These are phyloP conservation scores for Serranochromis macrocephalus DNA, from an alignment of 2,113 vertebrate species.

Conservation along the genomic window DNA sequence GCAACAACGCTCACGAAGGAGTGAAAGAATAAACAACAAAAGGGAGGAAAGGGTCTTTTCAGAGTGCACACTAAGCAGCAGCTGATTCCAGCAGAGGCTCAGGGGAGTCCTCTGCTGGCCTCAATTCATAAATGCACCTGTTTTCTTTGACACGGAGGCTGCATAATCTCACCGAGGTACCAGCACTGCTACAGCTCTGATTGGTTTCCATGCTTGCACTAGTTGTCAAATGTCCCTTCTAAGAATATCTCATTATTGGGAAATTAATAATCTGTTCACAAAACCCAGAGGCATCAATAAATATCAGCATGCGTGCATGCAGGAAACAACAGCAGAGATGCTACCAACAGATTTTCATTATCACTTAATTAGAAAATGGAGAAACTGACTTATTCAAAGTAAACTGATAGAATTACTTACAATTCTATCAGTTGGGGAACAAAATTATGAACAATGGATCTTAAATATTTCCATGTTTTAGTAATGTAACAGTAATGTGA, in stretches of 20 bases:
- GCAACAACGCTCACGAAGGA: neutral
- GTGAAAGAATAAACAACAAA: neutral
- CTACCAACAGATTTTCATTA: neutral
- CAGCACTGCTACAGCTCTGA: neutral
- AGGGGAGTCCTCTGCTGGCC: constrained; percentile 37
- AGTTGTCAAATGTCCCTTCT: neutral
- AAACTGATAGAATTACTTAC: neutral
- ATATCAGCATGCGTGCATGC: neutral
- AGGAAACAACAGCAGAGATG: neutral
- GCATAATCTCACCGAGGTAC: neutral
- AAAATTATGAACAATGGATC: neutral
- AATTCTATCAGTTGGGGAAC: neutral
- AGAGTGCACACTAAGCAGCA: neutral
- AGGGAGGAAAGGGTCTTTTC: neutral
- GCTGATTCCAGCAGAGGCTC: neutral
- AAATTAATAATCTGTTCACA: neutral
- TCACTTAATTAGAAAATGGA: neutral
- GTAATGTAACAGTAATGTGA: neutral
- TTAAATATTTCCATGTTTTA: neutral
- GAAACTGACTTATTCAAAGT: neutral
- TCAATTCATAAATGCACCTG: neutral
- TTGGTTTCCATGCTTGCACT: neutral
- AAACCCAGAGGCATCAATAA: neutral
- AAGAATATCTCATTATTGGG: neutral
- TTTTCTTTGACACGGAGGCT: neutral